phyloP scores from a whole-genome alignment of 1,140 invertebrate genomes.

The Drosophila serrata region DNA sequence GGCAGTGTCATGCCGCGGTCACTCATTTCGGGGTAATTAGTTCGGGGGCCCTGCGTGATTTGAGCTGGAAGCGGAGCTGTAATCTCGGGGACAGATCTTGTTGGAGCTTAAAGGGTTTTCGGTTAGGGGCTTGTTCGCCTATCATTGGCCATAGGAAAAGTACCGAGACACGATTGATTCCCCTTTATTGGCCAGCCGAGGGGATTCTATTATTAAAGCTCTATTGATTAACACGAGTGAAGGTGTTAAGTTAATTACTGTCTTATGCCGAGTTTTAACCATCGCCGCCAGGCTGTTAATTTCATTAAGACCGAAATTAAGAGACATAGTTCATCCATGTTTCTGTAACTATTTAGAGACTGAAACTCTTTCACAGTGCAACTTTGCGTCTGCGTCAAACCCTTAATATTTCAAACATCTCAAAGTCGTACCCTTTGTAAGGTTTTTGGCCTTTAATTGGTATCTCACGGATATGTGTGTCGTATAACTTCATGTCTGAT shows the following conservation, averaged over 20 bases:
- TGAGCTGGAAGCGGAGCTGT: not conserved
- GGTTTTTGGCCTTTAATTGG: slow-evolving; percentile 32
- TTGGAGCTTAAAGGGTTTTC: slow-evolving; percentile 12
- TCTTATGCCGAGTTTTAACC: slow-evolving; percentile 28
- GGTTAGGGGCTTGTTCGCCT: slow-evolving; percentile 30
- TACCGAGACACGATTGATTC: slow-evolving; percentile 29
- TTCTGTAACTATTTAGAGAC: slow-evolving; percentile 42
- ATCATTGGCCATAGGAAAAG: slow-evolving; percentile 36
- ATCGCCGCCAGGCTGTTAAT: slow-evolving; percentile 36
- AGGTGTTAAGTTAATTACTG: slow-evolving; percentile 73
- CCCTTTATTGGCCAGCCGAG: slow-evolving; percentile 11
- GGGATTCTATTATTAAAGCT: slow-evolving; percentile 51
- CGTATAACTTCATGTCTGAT: slow-evolving; percentile 31
- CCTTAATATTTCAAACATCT: not conserved
- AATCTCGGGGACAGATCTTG: slow-evolving; percentile 36
- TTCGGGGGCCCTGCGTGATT: slow-evolving; percentile 40
- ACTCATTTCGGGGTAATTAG: slow-evolving; percentile 47
- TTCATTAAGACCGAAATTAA: slow-evolving; percentile 38
- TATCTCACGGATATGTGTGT: slow-evolving; percentile 22
- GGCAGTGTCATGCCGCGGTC: slow-evolving; percentile 29
- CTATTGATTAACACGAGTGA: slow-evolving; percentile 51
- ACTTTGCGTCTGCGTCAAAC: not conserved
- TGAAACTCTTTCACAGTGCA: not conserved
- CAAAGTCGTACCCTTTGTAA: slow-evolving; percentile 1
- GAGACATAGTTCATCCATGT: slow-evolving; percentile 13